Evolutionary conservation across 2,888 invertebrate genomes (phyloP), one percentile per base, ranked within the genome.

Genomic region (Coenonympha arcania): DNA sequence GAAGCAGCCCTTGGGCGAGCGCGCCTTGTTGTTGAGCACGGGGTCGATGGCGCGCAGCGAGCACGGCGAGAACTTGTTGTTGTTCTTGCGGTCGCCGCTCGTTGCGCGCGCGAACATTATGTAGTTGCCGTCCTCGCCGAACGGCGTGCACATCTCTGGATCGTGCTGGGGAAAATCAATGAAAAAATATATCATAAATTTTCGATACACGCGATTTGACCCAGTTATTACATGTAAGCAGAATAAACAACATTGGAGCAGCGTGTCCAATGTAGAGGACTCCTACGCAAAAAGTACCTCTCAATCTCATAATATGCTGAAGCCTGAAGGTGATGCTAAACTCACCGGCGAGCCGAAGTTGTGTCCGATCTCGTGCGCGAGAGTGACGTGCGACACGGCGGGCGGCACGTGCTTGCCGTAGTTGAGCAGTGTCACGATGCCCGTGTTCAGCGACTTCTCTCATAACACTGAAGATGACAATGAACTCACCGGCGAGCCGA

Each of bases 51-150:
- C 93, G 71, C 93, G 92, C 55, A 96, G 88, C 58, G 97, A 97
- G 83, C 99, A 99, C 0, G 94, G 93, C 0, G 96, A 97, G 84
- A 99, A 99, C 71, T 95, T 93, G 84, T 98, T 98, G 85, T 99
- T 99, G 88, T 99, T 99, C 76, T 92, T 93, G 71, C 97, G 94
- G 83, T 99, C 98, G 33, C 99, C 99, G 65, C 97, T 97, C 47
- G 99, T 99, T 26, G 99, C 99, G 58, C 98, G 91, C 16, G 98
- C 97, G 83, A 98, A 99, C 99, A 99, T 99, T 71, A 99, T 99
- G 85, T 93, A 99, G 88, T 99, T 99, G 34, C 99, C 99, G 76
- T 95, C 95, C 71, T 96, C 95, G 13, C 94, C 97, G 50, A 96
- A 97, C 3, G 98, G 98, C 0, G 97, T 95, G 80, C 93, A 98